Base-by-base conservation (phyloP, 2,113 vertebrate species). In the Anser cygnoides region DNA sequence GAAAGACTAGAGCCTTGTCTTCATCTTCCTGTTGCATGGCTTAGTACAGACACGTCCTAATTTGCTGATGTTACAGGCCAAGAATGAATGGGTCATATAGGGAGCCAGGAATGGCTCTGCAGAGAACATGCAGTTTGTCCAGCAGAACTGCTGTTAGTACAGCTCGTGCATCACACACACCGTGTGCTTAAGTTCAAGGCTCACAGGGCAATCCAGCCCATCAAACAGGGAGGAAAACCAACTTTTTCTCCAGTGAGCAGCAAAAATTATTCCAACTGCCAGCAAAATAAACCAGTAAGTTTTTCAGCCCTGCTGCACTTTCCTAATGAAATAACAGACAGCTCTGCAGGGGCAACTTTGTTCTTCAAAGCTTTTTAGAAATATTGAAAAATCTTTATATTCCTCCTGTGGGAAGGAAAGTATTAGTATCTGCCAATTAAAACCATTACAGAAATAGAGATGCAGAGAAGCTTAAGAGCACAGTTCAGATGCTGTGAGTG, bases 351-450 rank as follows among this genome's bases (percentile, higher is more conserved):
- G 39, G 18, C 39, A 92, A 57, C 21, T 93, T 85, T 49, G 21
- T 29, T 92, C 67, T 65, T 90, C 90, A 84, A 66, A 81, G 49
- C 54, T 49, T 87, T 92, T 76, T 59, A 91, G 81, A 75, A 91
- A 67, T 44, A 57, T 9, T 68, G 58, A 82, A 72, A 75, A 87
- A 95, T 75, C 52, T 87, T 81, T 39, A 75, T 63, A 73, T 52
- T 78, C 35, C 57, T 73, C 43, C 73, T 58, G 13, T 58, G 59
- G 59, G 61, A 16, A 84, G 73, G 31, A 74, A 86, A 77, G 55
- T 71, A 63, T 78, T 79, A 79, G 55, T 49, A 76, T 28, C 66
- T 90, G 76, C 63, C 75, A 94, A 29, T 94, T 93, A 94, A 91
- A 85, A 59, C 23, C 41, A 55, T 58, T 43, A 41, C 58, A 76